Conservation (phyloP, 2,113 vertebrate species). For the Electrona antarctica region DNA sequence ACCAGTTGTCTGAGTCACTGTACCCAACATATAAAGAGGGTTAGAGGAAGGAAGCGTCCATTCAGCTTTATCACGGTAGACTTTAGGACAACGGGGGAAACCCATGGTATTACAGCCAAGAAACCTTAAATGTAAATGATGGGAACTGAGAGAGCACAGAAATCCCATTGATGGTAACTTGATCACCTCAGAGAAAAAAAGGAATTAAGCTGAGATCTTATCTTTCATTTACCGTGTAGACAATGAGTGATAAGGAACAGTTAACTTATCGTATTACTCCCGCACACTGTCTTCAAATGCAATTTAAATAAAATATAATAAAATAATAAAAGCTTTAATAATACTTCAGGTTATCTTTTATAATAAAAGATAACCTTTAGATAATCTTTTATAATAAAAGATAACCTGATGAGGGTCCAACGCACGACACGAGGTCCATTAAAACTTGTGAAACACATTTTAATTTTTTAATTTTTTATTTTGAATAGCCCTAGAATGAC, state of each 20-base stretch:
- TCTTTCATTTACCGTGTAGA: conserved; percentile 8
- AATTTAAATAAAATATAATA: too few relatives aligned
- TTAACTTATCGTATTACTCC: neutral
- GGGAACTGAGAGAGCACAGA: conserved; percentile 19
- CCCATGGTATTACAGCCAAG: conserved; percentile 2
- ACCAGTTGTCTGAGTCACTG: conserved; percentile 35
- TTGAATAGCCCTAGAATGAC: too few relatives aligned
- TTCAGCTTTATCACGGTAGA: conserved; percentile 21
- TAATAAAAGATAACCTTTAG: too few relatives aligned
- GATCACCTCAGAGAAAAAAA: neutral
- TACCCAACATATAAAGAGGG: conserved; percentile 47
- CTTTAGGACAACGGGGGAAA: conserved; percentile 38
- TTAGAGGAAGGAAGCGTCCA: conserved; percentile 54
- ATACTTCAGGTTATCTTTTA: too few relatives aligned
- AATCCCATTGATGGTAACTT: neutral
- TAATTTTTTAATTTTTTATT: too few relatives aligned
- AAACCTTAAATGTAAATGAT: neutral
- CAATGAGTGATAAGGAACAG: conserved; percentile 16
- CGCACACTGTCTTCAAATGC: too few relatives aligned
- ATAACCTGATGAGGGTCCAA: too few relatives aligned
- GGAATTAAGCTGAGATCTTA: neutral
- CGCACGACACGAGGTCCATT: too few relatives aligned
- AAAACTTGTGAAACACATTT: too few relatives aligned
- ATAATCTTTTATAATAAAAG: too few relatives aligned
- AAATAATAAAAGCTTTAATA: too few relatives aligned